Base-by-base conservation (phyloP, 2,113 vertebrate genomes). In the Larimichthys polyactis region DNA sequence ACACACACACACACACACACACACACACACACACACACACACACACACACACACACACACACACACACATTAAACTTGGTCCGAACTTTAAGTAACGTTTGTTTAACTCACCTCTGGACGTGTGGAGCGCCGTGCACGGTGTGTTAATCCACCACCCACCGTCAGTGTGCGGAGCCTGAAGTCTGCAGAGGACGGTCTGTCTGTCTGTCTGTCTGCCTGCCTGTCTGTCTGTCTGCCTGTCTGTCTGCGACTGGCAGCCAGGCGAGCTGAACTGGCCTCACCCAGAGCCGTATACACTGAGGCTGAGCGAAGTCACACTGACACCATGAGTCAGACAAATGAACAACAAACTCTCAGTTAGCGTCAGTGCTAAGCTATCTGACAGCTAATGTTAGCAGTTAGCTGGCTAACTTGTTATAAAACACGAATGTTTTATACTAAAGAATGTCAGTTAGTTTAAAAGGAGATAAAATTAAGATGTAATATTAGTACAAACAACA, bases 101-200 rank as follows among this genome's bases (percentile, higher is more conserved):
- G 48, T 44, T 68, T 0, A 4, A 70, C 91, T 15, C 83, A 92
- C 92, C 92, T 84, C n/a, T 27, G 51, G 0, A 3, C 3, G 74
- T 12, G 4, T 17, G 58, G 67, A 48, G 0, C 3, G 44, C 55
- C 7, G 43, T 71, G 65, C 68, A 20, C 75, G 79, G 54, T 12
- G 36, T 74, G 49, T 22, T 48, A 58, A 36, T 52, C 75, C 55
- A 48, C 82, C 84, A 87, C 77, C 55, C 59, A 44, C 43, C 36
- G 84, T 64, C 59, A 48, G 2, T 49, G 14, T 29, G 11, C 81
- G 22, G 17, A 5, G 64, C 77, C 84, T 51, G 66, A 32, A 74
- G 82, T 55, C 48, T 81, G 72, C 87, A 83, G 73, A 72, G 82
- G 24, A 46, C 36, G 0, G 36, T 36, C 36, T 36, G 36, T 36